Percentiles rank a stretch among this genome's conserved stretches.
Evolutionary conservation across 2,113 vertebrate genomes (phyloP).

Genomic region (Ibidorhyncha struthersii): DNA sequence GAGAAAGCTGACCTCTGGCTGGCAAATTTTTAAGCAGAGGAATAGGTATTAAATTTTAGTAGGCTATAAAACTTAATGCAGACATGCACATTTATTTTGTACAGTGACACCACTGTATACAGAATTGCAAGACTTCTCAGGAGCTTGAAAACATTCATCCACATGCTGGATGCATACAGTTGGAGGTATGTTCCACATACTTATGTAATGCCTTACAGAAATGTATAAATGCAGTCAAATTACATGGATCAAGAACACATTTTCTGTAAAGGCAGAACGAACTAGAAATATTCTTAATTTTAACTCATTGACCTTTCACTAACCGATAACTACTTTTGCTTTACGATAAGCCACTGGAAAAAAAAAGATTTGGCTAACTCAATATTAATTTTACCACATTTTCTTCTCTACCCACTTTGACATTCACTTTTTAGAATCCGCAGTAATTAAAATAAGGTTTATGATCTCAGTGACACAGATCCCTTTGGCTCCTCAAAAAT

Average conservation of each 20-base stretch:
- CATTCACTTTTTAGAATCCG: not conserved
- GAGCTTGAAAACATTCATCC: not conserved
- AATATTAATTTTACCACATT: not conserved
- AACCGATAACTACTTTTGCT: conserved; percentile 49
- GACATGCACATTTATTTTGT: not conserved
- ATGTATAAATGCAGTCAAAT: not conserved
- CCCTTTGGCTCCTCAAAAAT: not conserved
- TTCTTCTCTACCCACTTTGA: not conserved
- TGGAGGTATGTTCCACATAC: not conserved
- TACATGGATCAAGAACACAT: not conserved
- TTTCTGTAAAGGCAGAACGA: conserved; percentile 28
- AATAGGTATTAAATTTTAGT: not conserved
- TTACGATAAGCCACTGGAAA: conserved; percentile 12
- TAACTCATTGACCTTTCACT: conserved; percentile 41
- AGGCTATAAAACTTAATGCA: not conserved
- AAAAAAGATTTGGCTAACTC: conserved; percentile 13
- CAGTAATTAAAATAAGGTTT: conserved; percentile 25
- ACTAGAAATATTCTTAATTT: conserved; percentile 53
- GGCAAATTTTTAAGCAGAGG: not conserved
- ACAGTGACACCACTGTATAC: not conserved
- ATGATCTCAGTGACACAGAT: not conserved
- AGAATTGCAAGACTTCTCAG: not conserved
- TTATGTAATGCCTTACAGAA: not conserved
- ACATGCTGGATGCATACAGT: not conserved
- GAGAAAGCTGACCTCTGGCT: not conserved